These are phyloP conservation scores for Parotocinclus haroldoi DNA, from an alignment of 2,797 vertebrate species.

Conservation along the genomic window DNA sequence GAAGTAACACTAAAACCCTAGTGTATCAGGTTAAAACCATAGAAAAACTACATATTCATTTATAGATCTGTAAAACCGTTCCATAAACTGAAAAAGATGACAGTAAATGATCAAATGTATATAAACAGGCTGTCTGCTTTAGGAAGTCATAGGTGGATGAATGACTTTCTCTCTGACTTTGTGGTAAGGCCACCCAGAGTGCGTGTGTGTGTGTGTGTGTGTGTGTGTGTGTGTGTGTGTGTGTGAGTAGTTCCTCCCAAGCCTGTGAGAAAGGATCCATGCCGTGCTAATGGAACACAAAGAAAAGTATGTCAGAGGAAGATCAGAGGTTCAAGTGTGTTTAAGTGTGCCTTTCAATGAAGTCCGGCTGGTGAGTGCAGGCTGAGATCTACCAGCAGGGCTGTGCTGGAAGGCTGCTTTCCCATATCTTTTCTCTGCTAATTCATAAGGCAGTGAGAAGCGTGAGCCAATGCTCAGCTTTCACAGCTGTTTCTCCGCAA, in stretches of 20 bases:
- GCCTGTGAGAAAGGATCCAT: slow-evolving; percentile 29
- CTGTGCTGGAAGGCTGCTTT: slow-evolving; percentile 30
- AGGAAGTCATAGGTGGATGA: slow-evolving; percentile 56
- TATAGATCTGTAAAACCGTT: too few relatives aligned
- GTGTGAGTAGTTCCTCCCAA: slow-evolving; percentile 9
- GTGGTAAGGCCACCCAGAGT: slow-evolving; percentile 66
- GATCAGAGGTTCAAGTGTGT: slow-evolving; percentile 15
- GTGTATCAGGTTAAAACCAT: too few relatives aligned
- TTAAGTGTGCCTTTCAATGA: slow-evolving; percentile 14
- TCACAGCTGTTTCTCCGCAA: slow-evolving; percentile 33
- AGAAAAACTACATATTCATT: too few relatives aligned
- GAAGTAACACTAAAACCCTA: too few relatives aligned
- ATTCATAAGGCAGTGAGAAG: slow-evolving; percentile 21
- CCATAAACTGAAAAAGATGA: slow-evolving; percentile 10
- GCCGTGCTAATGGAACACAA: slow-evolving; percentile 34
- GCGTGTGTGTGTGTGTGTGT: slow-evolving; percentile 28
- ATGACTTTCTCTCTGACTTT: slow-evolving; percentile 55
- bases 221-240: slow-evolving; percentile 36
- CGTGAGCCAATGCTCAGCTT: slow-evolving; percentile 3
- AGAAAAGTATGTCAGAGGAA: slow-evolving; percentile 43
- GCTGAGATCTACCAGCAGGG: slow-evolving; percentile 36
- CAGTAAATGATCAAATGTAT: slow-evolving; percentile 26
- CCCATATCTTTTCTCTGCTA: slow-evolving; percentile 32
- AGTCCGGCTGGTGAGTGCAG: slow-evolving; percentile 23
- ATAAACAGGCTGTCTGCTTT: slow-evolving; percentile 56